A percentile compares a stretch with the other conserved stretches of the same genome.
Evolutionary conservation across 2,797 vertebrate genomes (phyloP).

Genomic region (Triplophysa bombifrons): DNA sequence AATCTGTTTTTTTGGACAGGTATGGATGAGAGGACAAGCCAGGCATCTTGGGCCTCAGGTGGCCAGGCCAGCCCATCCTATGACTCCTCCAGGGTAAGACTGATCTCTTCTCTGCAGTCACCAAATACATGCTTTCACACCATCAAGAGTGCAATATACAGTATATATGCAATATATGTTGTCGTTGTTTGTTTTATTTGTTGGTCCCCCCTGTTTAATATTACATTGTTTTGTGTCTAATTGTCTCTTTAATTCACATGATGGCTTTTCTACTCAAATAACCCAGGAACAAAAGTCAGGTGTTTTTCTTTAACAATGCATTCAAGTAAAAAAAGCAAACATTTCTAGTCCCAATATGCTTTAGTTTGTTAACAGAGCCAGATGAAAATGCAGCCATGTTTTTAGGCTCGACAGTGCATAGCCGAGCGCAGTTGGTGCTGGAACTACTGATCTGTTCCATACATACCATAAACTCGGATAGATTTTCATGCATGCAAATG

Average conservation of each 20-base stretch:
- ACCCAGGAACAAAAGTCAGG: not conserved
- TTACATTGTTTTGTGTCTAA: no score
- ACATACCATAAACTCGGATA: slow-evolving; percentile 52
- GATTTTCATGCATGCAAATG: slow-evolving; percentile 57
- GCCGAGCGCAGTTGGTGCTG: slow-evolving; percentile 42
- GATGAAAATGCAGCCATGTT: slow-evolving; percentile 2
- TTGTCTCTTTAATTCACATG: slow-evolving; percentile 7
- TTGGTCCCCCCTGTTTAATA: no score
- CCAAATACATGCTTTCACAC: slow-evolving; percentile 8
- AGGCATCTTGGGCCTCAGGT: slow-evolving; percentile 90
- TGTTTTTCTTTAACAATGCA: not conserved
- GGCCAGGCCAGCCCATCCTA: slow-evolving; percentile 92
- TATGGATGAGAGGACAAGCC: slow-evolving; percentile 91
- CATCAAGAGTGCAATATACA: slow-evolving; percentile 50
- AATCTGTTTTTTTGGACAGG: slow-evolving; percentile 80
- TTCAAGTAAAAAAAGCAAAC: not conserved
- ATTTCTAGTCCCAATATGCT: not conserved
- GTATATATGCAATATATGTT: no score
- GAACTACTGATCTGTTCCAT: slow-evolving; percentile 51
- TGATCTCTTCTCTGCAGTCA: slow-evolving; percentile 43
- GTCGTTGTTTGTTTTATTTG: no score
- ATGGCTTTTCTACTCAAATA: slow-evolving; percentile 1
- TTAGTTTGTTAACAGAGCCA: not conserved
- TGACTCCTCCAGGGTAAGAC: slow-evolving; percentile 94
- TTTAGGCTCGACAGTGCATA: slow-evolving; percentile 20